These are phyloP conservation scores for Ophiothrix spiculata DNA, from an alignment of 35 echinoderm and acorn worm genomes.

Conservation along the genomic window DNA sequence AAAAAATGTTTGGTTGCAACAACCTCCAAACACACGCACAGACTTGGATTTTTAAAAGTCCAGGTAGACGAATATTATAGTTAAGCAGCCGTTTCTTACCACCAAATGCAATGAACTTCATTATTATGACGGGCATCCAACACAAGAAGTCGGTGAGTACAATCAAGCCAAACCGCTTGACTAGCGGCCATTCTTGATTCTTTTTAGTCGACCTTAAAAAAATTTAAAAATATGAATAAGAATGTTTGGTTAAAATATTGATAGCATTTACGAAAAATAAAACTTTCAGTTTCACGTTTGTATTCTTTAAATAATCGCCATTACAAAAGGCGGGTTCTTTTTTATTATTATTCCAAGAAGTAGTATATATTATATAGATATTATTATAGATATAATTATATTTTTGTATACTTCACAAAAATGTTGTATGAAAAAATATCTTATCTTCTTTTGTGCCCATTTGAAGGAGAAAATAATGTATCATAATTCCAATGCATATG, in stretches of 20 bases:
- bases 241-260: background rate
- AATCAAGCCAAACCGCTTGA: constrained; percentile 85
- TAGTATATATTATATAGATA: too few relatives aligned
- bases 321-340: too few relatives aligned
- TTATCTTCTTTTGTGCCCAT: too few relatives aligned
- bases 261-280: background rate
- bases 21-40: background rate
- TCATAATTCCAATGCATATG: too few relatives aligned
- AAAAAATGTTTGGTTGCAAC: background rate
- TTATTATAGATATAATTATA: too few relatives aligned
- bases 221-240: background rate
- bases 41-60: too few relatives aligned
- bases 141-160: constrained; percentile 93
- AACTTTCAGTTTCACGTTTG: background rate
- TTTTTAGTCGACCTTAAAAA: constrained; percentile 70
- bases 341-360: too few relatives aligned
- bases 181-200: constrained; percentile 82
- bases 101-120: constrained; percentile 79
- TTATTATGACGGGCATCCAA: constrained; percentile 95
- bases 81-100: constrained; percentile 37
- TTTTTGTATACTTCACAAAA: too few relatives aligned
- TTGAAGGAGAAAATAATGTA: too few relatives aligned
- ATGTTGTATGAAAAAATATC: too few relatives aligned
- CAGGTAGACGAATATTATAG: background rate
- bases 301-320: background rate